Evolutionary conservation across 2,797 vertebrate genomes (phyloP), one percentile per base, ranked within the genome.

Genomic region (Oophaga sylvatica): DNA sequence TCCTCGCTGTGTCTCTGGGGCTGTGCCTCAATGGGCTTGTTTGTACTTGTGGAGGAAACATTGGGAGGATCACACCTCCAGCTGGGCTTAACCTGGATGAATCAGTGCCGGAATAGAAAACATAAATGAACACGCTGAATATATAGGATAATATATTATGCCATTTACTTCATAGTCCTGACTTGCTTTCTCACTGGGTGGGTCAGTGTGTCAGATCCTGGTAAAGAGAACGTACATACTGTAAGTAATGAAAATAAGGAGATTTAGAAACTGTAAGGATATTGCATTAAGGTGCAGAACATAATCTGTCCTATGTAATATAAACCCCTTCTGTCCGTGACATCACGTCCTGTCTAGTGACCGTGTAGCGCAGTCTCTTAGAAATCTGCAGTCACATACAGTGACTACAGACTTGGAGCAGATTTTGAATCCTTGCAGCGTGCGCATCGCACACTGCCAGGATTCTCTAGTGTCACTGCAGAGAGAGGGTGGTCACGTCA

Each of bases 11-110:
- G 59, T 73, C 35, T 57, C 22, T 45, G n/a, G 56, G 57, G 67
- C 9, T 86, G 80, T 83, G 73, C 56, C 63, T 83, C 26, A 83
- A 79, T 31, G 29, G 56, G 8, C 92, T 0, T 92, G 91, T 91
- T 86, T 89, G 80, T 88, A 92, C 93, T 92, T 93, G 93, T 92
- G 88, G 62, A 26, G 82, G 90, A 92, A 90, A 76, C 78, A 92
- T 83, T 80, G 86, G 70, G 87, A 88, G 84, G 90, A 22, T 68
- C 78, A 29, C 87, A 79, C 86, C 90, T 76, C 89, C 11, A 78
- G 20, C 22, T 56, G 83, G 89, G 92, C 26, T 91, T 91, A 89
- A 91, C 87, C 85, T 83, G 70, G 45, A 53, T 87, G 71, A 87
- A 48, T 63, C 20, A 63, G 67, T 81, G 26, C 26, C 20, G 41